A percentile compares a stretch with the other conserved stretches of the same genome.
phyloP scores from a whole-genome alignment of 2,888 invertebrate species.

The Metalampra italica region DNA sequence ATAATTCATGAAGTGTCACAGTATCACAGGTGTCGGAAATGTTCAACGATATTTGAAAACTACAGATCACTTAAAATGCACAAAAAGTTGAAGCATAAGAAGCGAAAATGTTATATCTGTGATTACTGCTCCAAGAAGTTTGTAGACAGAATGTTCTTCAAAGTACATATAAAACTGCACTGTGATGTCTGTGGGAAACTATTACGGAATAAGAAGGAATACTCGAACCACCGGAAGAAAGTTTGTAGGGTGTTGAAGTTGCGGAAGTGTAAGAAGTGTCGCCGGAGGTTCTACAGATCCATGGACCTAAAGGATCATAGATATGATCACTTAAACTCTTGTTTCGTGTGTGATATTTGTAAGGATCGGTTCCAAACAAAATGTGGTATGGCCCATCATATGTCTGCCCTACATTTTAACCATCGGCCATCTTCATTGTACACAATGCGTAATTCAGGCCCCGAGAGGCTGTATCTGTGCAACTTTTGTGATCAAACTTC shows the following conservation, averaged over 20 bases:
- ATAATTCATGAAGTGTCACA: conserved; percentile 58
- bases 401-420: conserved; percentile 48
- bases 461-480: conserved; percentile 46
- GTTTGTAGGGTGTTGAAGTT: conserved; percentile 42
- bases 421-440: conserved; percentile 39
- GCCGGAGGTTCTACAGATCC: conserved; percentile 39
- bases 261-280: conserved; percentile 49
- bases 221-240: conserved; percentile 40
- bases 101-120: conserved; percentile 66
- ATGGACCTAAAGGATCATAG: conserved; percentile 64
- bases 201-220: conserved; percentile 35
- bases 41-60: conserved; percentile 51
- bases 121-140: conserved; percentile 60
- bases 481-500: conserved; percentile 58
- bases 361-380: conserved; percentile 53
- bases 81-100: conserved; percentile 51
- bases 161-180: conserved; percentile 63
- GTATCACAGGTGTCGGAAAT: conserved; percentile 63
- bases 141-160: conserved; percentile 58
- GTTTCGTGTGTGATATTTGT: conserved; percentile 56
- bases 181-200: conserved; percentile 51
- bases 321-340: conserved; percentile 41
- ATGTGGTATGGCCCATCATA: conserved; percentile 54
- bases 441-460: conserved; percentile 35
- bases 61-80: conserved; percentile 47